Evolutionary conservation across 2,888 invertebrate genomes (phyloP), one percentile per base, ranked within the genome.

Genomic region (Orthosia gracilis): DNA sequence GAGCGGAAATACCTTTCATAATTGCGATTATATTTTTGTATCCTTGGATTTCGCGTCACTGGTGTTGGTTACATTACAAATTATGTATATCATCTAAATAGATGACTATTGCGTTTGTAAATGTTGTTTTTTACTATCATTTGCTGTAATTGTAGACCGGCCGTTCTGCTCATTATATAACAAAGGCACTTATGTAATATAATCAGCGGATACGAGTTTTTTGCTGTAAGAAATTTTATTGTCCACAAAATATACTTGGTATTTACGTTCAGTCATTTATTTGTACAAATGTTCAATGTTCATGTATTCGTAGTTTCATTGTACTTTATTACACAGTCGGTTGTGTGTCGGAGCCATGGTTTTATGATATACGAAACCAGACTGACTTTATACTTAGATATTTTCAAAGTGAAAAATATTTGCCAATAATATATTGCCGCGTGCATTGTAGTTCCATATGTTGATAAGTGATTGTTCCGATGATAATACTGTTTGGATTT

Each of bases 401-500:
- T 78, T 82, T 55, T 67, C 62, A 61, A 65, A 76, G 76, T 82
- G 68, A 77, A 79, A 76, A 80, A 52, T 69, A 83, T 79, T 78
- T 82, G 73, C 62, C 64, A 70, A 31, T 61, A 76, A 69, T 74
- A 78, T 65, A 57, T 23, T 52, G 47, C 61, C 69, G 76, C 63
- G 76, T 70, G 74, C 69, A 62, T 83, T 78, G 67, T 71, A 54
- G 66, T 80, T 70, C 67, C 63, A 64, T 77, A 57, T 83, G 73
- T 79, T 78, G 69, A 67, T 85, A 78, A 75, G 75, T 77, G 75
- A 73, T 81, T 79, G 78, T 83, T 86, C 62, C 54, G 75, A 75
- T 82, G 76, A 73, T 82, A 80, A 79, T 84, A 81, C 78, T 86
- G 82, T 85, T 82, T 83, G 72, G 77, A 76, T 45, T 80, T 76